Evolutionary conservation across 1,140 invertebrate genomes (phyloP).

Genomic region (Wasmannia auropunctata): DNA sequence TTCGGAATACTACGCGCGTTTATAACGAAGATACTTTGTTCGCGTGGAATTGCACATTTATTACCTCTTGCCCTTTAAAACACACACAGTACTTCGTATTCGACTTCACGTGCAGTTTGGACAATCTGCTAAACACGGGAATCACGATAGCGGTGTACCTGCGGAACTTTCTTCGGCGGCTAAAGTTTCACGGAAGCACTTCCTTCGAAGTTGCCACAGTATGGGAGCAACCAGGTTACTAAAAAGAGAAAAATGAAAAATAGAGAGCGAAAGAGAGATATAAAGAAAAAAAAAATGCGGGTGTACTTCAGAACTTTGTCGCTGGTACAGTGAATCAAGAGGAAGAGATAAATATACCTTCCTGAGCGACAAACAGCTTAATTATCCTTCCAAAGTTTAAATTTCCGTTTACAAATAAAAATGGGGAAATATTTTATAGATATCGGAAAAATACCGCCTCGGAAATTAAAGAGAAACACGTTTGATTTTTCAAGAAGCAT

Average conservation of each 20-base stretch:
- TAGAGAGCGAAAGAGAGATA: neutral
- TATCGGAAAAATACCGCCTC: neutral
- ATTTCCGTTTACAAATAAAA: neutral
- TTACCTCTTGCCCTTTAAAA: neutral
- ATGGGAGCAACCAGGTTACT: constrained; percentile 89
- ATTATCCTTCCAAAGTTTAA: too few species aligned
- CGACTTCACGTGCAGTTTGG: constrained; percentile 76
- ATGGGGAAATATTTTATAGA: neutral
- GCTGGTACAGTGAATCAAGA: neutral
- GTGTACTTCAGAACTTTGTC: constrained; percentile 32
- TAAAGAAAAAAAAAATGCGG: constrained; percentile 10
- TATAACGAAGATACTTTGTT: neutral
- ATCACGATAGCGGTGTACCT: constrained; percentile 82
- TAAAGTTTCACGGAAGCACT: constrained; percentile 80
- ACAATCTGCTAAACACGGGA: constrained; percentile 77
- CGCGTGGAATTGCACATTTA: neutral
- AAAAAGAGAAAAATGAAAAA: constrained; percentile 46
- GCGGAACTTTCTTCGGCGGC: constrained; percentile 73
- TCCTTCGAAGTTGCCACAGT: constrained; percentile 89
- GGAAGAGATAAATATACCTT: neutral
- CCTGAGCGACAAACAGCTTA: neutral
- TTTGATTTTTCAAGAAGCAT: neutral
- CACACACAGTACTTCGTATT: constrained; percentile 83
- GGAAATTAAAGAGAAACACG: constrained; percentile 2
- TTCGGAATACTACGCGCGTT: neutral